Percentiles rank a stretch among this genome's conserved stretches.
Conservation (phyloP, 1,140 invertebrate species). For the Teleopsis dalmanni region DNA sequence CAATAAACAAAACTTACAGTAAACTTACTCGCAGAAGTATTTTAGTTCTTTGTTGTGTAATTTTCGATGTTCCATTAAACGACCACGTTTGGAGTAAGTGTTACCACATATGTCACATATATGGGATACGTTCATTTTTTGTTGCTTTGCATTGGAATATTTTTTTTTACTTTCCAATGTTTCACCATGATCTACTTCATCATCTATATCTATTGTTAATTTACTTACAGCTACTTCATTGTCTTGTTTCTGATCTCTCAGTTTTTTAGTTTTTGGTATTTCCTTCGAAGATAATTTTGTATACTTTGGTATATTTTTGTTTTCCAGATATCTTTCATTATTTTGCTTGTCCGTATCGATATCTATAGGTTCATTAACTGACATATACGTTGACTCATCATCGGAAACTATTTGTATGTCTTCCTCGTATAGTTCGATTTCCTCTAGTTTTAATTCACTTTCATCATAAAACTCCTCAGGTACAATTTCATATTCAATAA, state of each 20-base stretch:
- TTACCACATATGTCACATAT: constrained; percentile 40
- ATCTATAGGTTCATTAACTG: too few species aligned
- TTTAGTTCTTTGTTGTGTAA: constrained; percentile 29
- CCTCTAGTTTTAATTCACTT: constrained; percentile 4
- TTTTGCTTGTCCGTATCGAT: too few species aligned
- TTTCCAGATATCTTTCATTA: too few species aligned
- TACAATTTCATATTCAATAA: too few species aligned
- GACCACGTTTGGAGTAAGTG: constrained; percentile 33
- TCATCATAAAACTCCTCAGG: too few species aligned
- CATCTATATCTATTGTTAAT: not conserved
- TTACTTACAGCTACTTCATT: not conserved
- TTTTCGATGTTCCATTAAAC: constrained; percentile 36
- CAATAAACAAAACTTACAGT: not conserved
- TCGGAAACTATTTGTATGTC: too few species aligned
- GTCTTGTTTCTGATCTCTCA: not conserved
- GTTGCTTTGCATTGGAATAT: not conserved
- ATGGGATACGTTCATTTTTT: constrained; percentile 16
- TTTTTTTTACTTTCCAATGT: not conserved
- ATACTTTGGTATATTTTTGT: not conserved
- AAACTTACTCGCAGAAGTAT: constrained; percentile 37
- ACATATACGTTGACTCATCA: too few species aligned
- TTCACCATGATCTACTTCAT: not conserved
- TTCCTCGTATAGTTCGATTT: not conserved
- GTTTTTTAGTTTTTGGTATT: not conserved
- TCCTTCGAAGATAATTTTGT: not conserved